Evolutionary conservation across 2,113 vertebrate species (phyloP).

Genomic region (Gallinago undulata): DNA sequence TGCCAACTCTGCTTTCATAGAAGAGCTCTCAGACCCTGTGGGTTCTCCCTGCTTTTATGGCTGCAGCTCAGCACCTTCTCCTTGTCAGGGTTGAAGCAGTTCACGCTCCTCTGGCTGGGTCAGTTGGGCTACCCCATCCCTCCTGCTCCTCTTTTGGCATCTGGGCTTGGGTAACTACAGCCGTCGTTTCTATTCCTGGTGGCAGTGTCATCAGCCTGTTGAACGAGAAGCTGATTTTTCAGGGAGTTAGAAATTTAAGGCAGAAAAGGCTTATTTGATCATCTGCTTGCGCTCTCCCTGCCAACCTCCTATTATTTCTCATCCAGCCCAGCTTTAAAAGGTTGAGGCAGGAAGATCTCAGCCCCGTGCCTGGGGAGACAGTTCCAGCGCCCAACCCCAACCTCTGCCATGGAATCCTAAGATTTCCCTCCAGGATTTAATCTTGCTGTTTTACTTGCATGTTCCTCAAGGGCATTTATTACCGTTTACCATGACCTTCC

Average conservation of each 20-base stretch:
- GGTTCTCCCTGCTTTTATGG: no score
- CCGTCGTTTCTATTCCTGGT: not conserved
- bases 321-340: not conserved
- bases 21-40: no score
- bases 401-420: rapidly evolving
- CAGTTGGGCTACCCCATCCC: not conserved
- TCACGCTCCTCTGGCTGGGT: not conserved
- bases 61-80: not conserved
- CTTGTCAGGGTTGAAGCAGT: not conserved
- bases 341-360: not conserved
- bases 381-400: not conserved
- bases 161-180: not conserved
- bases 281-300: not conserved
- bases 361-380: not conserved
- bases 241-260: not conserved
- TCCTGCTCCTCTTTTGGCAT: not conserved
- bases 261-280: not conserved
- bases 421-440: not conserved
- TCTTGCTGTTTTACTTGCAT: not conserved
- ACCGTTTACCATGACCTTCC: rapidly evolving
- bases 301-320: not conserved
- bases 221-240: not conserved
- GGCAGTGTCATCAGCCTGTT: not conserved
- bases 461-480: not conserved
- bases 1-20: not conserved